phyloP scores from a whole-genome alignment of 2,888 invertebrate genomes.

The Acronicta psi region DNA sequence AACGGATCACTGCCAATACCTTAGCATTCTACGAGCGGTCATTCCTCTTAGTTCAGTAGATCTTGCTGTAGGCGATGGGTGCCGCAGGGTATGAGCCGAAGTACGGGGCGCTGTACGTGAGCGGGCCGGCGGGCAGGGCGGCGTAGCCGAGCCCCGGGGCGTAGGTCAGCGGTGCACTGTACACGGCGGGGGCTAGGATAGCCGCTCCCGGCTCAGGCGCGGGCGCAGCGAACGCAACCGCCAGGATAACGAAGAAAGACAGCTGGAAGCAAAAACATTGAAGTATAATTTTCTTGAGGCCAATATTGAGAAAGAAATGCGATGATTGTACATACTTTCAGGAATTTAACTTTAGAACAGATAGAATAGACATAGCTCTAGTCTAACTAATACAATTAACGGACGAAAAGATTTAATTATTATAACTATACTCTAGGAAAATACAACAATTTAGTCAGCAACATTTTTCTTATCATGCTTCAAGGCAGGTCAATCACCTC shows the following conservation, averaged over 20 bases:
- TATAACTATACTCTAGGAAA: not conserved
- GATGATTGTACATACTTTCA: no score
- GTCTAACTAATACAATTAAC: not conserved
- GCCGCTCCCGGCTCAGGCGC: conserved; percentile 62
- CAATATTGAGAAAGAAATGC: no score
- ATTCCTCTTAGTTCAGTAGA: conserved; percentile 54
- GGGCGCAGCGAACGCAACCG: conserved; percentile 66
- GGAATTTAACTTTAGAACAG: no score
- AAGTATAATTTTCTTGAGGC: not conserved
- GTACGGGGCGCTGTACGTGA: conserved; percentile 40
- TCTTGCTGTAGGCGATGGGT: conserved; percentile 62
- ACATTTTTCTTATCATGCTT: not conserved
- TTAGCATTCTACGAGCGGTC: conserved; percentile 8
- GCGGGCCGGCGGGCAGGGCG: conserved; percentile 49
- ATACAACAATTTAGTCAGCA: not conserved
- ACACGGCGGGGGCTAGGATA: conserved; percentile 47
- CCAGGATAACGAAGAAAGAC: conserved; percentile 62
- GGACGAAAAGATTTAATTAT: not conserved
- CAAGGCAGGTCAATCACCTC: not conserved
- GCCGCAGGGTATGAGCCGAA: conserved; percentile 55
- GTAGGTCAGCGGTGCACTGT: conserved; percentile 55
- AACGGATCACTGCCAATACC: conserved; percentile 26
- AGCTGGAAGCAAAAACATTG: conserved; percentile 56
- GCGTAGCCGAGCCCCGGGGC: conserved; percentile 56
- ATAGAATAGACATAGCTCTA: no score